Conservation (phyloP, 2,113 vertebrate species). For the Protobothrops flavoviridis region DNA sequence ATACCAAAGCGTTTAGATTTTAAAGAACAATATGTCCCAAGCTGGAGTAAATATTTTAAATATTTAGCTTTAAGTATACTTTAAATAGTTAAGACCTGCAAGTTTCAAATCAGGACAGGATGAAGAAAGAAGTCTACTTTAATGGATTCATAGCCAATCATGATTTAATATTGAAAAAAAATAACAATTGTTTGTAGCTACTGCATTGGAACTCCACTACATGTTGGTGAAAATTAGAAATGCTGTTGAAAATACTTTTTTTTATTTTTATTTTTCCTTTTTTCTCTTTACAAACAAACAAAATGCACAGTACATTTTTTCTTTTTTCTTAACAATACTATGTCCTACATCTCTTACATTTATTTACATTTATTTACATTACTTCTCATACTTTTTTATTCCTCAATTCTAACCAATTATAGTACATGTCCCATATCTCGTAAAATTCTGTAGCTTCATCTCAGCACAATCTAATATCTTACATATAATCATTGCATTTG, state of each 20-base stretch:
- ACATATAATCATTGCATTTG: too few relatives aligned
- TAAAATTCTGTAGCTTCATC: too few relatives aligned
- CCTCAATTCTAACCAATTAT: too few relatives aligned
- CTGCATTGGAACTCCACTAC: background rate
- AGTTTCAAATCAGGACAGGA: background rate
- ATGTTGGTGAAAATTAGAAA: background rate
- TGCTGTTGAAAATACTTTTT: background rate
- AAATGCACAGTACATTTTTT: too few relatives aligned
- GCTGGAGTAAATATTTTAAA: background rate
- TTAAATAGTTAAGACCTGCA: background rate
- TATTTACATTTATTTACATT: too few relatives aligned
- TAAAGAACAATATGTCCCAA: background rate
- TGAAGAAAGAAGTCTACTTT: background rate
- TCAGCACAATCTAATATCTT: too few relatives aligned
- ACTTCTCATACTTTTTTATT: too few relatives aligned
- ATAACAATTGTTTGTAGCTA: background rate
- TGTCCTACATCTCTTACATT: too few relatives aligned
- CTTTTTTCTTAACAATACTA: too few relatives aligned
- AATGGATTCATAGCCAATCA: background rate
- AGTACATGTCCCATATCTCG: too few relatives aligned
- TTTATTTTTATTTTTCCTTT: too few relatives aligned
- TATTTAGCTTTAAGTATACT: background rate
- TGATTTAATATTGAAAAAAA: background rate
- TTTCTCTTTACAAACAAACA: too few relatives aligned
- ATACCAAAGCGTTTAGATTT: background rate